Percentiles rank a stretch among this genome's conserved stretches.
Evolutionary conservation across 2,113 vertebrate genomes (phyloP).

Genomic region (Prietella phreatophila): DNA sequence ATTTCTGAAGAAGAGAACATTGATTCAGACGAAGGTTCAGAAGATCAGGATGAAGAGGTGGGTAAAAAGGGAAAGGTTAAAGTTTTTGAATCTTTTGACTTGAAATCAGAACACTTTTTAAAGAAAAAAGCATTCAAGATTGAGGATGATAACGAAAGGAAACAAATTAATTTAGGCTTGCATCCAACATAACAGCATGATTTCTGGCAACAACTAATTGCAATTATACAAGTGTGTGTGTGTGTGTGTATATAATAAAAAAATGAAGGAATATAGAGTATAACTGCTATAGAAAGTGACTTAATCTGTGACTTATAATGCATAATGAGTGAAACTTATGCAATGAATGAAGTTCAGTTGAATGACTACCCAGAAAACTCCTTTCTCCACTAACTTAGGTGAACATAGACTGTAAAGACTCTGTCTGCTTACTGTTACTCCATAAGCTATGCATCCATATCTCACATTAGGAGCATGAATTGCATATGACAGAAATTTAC

Average conservation of each 20-base stretch:
- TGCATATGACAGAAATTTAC: not conserved
- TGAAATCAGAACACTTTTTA: not conserved
- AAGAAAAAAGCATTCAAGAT: not conserved
- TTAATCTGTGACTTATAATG: not conserved
- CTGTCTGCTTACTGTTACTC: not conserved
- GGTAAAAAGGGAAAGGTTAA: slow-evolving; percentile 5
- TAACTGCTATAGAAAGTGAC: not conserved
- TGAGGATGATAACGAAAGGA: not conserved
- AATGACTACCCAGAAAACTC: no score
- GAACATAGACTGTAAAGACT: no score
- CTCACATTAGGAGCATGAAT: not conserved
- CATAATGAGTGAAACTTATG: not conserved
- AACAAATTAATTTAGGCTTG: not conserved
- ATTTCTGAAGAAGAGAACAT: slow-evolving; percentile 63
- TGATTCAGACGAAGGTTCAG: slow-evolving; percentile 70
- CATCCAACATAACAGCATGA: not conserved
- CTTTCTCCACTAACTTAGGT: no score
- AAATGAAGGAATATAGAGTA: no score
- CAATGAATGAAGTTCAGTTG: no score
- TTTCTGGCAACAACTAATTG: no score
- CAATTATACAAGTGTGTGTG: no score
- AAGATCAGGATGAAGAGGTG: slow-evolving; percentile 72
- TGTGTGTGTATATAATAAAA: no score
- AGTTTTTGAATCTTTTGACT: not conserved
- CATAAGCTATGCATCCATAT: not conserved